Evolutionary conservation across 35 echinoderm and acorn worm genomes (phyloP), one percentile per base, ranked within the genome.

Genomic region (Apostichopus californicus): DNA sequence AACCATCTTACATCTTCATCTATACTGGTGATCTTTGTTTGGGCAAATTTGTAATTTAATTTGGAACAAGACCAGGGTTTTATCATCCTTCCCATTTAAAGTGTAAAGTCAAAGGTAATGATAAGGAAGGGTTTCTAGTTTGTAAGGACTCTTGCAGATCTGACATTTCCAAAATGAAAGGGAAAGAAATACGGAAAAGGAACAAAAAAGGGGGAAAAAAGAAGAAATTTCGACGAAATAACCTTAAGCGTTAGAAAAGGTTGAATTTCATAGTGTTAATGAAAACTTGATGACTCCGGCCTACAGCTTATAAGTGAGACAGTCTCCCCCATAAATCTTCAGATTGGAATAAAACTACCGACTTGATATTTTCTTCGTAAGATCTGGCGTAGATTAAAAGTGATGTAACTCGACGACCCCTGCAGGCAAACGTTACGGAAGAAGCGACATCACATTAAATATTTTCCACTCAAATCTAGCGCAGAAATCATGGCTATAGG

Each of bases 251-350:
- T 20, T 20, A 4, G 71, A 75, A 75, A 75, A n/a, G 71, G 71
- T 75, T 75, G 71, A 75, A 22, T 75, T 75, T 75, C 71, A 61
- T 61, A 61, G 58, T 9, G 58, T 75, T 75, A 75, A 75, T 75
- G 71, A 75, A 75, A 75, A 18, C 20, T 75, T 75, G 71, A 75
- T 75, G 71, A 75, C 71, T 75, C 14, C n/a, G 21, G n/a, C 71
- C 71, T 22, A 20, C n/a, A 75, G 71, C 71, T 61, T 61, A 61
- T 61, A 61, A 8, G 58, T 9, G 12, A 8, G 21, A 18, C 71
- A 18, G 71, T 75, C 20, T 18, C 13, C n/a, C n/a, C 20, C 64
- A 14, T 2, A 68, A 68, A 68, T 68, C 64, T 68, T 75, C 13
- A 75, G 71, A 22, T 18, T 20, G 17, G 17, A 18, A 68, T 68